phyloP scores from a whole-genome alignment of 2,888 invertebrate genomes.

The Papilio demoleus region DNA sequence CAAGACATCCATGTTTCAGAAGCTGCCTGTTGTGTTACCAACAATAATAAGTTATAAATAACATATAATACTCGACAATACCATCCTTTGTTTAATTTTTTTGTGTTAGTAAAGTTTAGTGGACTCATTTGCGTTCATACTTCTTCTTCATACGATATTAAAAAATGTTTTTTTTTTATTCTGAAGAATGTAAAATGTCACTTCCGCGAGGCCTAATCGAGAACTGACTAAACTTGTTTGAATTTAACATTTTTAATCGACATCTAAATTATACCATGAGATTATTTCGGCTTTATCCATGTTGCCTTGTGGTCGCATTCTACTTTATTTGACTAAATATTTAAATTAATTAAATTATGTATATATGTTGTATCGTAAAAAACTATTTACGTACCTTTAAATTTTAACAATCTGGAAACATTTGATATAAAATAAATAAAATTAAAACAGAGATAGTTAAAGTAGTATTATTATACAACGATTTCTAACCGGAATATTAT shows the following conservation, averaged over 20 bases:
- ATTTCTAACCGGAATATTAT: neutral
- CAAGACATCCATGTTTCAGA: neutral
- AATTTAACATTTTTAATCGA: neutral
- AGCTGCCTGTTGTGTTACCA: neutral
- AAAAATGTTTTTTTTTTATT: too few relatives aligned
- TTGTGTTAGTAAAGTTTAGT: too few relatives aligned
- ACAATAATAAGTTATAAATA: neutral
- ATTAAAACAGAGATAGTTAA: neutral
- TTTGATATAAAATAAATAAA: neutral
- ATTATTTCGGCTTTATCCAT: neutral
- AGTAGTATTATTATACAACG: neutral
- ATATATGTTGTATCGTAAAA: neutral
- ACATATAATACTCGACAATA: neutral
- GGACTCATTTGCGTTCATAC: too few relatives aligned
- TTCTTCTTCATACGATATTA: too few relatives aligned
- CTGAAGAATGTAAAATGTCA: neutral
- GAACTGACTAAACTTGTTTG: neutral
- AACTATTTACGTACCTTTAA: neutral
- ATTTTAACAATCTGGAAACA: neutral
- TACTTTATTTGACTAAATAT: neutral
- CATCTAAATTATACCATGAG: neutral
- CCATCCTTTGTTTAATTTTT: too few relatives aligned
- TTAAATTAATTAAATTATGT: neutral
- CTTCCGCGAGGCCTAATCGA: neutral
- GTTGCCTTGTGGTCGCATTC: neutral